Percentiles rank a stretch among this genome's conserved stretches.
These are phyloP conservation scores for Callyntrura guangdongensis DNA, from an alignment of 2,888 invertebrate genomes.

Conservation along the genomic window DNA sequence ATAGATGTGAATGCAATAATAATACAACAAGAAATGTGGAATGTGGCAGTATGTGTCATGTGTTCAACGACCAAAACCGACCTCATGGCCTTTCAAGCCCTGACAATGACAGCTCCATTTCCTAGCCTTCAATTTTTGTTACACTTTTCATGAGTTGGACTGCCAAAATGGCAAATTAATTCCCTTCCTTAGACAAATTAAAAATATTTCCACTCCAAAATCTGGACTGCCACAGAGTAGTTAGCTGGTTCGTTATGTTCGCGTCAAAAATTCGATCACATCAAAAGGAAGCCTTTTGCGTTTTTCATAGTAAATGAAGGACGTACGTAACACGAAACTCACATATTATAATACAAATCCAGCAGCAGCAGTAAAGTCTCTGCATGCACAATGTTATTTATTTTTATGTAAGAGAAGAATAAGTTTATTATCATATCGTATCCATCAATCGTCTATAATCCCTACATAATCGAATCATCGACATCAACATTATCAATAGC, in stretches of 20 bases:
- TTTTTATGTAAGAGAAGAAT: neutral
- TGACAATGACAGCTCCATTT: slow-evolving; percentile 80
- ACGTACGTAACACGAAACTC: slow-evolving; percentile 20
- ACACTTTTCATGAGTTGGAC: slow-evolving; percentile 61
- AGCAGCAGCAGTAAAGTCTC: neutral
- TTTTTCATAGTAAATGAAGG: slow-evolving; percentile 16
- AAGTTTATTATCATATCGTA: neutral
- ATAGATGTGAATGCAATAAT: slow-evolving; percentile 55
- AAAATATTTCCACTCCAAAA: slow-evolving; percentile 53
- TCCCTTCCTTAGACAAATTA: slow-evolving; percentile 62
- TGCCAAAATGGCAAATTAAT: slow-evolving; percentile 67
- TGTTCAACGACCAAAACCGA: slow-evolving; percentile 74
- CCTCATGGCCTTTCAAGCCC: slow-evolving; percentile 77
- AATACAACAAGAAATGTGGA: slow-evolving; percentile 16
- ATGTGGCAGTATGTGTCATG: slow-evolving; percentile 51
- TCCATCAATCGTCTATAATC: neutral
- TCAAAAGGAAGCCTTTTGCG: neutral
- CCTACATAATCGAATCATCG: neutral
- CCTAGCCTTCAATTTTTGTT: slow-evolving; percentile 71
- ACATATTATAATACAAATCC: neutral
- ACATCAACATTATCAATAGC: slow-evolving; percentile 5
- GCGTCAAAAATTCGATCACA: slow-evolving; percentile 38
- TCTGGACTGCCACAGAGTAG: slow-evolving; percentile 25
- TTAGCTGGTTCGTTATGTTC: neutral
- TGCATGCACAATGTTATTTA: neutral